phyloP scores from a whole-genome alignment of 2,113 vertebrate genomes.

The Equus quagga region DNA sequence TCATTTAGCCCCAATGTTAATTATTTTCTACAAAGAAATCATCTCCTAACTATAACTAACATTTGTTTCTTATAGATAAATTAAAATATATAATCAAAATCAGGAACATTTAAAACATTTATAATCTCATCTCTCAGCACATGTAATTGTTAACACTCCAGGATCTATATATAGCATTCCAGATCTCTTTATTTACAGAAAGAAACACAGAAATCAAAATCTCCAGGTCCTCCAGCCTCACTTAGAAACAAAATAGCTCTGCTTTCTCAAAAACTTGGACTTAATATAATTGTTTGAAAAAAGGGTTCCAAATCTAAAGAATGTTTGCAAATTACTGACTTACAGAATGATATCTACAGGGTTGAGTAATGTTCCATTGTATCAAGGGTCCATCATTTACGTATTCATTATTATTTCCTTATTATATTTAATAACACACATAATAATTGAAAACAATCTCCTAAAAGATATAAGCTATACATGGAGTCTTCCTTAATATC shows the following conservation, averaged over 20 bases:
- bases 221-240: not conserved
- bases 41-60: not conserved
- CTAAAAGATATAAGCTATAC: conserved; percentile 5
- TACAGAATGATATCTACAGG: not conserved
- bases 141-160: not conserved
- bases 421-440: conserved; percentile 4
- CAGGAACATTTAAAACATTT: not conserved
- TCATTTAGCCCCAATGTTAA: not conserved
- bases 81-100: not conserved
- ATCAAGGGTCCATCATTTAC: conserved; percentile 3
- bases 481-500: not conserved
- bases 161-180: not conserved
- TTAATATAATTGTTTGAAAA: not conserved
- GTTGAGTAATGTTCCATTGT: not conserved
- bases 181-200: not conserved
- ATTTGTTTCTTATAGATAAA: not conserved
- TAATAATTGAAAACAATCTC: not conserved
- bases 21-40: not conserved
- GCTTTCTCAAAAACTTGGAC: not conserved
- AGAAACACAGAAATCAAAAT: conserved; percentile 7
- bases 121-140: not conserved
- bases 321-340: not conserved
- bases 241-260: conserved; percentile 1
- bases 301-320: conserved; percentile 17
- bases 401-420: not conserved